Conservation (phyloP, 1,140 invertebrate genomes). For the Neodiprion fabricii region DNA sequence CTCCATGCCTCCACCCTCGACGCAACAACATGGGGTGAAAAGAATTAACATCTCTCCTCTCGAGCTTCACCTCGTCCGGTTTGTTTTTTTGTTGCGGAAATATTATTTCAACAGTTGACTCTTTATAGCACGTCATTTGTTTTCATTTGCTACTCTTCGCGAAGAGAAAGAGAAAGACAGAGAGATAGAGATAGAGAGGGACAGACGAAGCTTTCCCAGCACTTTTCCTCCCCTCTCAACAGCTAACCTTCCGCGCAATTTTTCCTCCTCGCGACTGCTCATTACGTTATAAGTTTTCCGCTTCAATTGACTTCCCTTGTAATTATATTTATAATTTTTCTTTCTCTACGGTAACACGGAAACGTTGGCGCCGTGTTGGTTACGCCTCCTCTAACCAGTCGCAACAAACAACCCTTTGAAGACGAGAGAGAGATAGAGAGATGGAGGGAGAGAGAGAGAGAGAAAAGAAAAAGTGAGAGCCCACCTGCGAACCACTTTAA, state of each 20-base stretch:
- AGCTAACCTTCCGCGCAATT: neutral
- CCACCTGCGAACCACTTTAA: constrained; percentile 16
- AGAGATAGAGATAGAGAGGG: no score
- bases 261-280: neutral
- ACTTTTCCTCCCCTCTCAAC: neutral
- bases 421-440: neutral
- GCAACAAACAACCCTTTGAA: constrained; percentile 12
- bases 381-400: neutral
- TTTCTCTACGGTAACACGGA: neutral
- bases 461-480: neutral
- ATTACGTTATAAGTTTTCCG: constrained; percentile 9
- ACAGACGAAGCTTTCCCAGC: neutral
- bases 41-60: constrained; percentile 13
- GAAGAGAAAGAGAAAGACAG: no score
- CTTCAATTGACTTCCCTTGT: constrained; percentile 12
- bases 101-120: constrained; percentile 14
- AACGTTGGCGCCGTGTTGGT: neutral
- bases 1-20: neutral
- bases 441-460: constrained; percentile 16
- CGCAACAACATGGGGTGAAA: constrained; percentile 5
- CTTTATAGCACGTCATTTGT: constrained; percentile 12
- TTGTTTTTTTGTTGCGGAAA: constrained; percentile 7
- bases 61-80: neutral
- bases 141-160: constrained; percentile 13
- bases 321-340: constrained; percentile 14